A percentile compares a stretch with the other conserved stretches of the same genome.
Conservation (phyloP, 2,113 vertebrate species). For the Ondatra zibethicus region DNA sequence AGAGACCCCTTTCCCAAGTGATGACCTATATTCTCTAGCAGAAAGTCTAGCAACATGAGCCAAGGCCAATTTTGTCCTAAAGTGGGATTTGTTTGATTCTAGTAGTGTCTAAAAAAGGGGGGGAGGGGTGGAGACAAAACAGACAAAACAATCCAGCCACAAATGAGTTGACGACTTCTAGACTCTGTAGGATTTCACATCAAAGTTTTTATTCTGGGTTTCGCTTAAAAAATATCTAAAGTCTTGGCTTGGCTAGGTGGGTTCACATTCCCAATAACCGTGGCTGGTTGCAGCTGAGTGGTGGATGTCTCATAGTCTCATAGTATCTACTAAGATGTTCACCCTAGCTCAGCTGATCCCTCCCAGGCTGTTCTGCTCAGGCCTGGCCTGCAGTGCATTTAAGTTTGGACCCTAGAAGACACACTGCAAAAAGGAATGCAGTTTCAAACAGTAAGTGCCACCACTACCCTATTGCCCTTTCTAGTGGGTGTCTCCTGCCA, state of each 20-base stretch:
- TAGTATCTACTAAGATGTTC: rapidly evolving
- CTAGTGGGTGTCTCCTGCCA: background rate
- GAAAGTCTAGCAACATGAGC: background rate
- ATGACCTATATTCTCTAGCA: rapidly evolving
- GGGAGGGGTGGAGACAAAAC: too few relatives aligned
- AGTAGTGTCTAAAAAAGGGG: background rate
- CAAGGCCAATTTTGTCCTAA: background rate
- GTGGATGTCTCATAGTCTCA: background rate
- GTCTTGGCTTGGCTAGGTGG: background rate
- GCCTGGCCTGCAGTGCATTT: background rate
- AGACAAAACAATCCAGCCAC: background rate
- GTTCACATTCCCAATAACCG: background rate
- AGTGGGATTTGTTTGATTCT: constrained; percentile 55
- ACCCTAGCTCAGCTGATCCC: background rate
- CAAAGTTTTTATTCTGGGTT: constrained; percentile 55
- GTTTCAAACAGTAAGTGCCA: background rate
- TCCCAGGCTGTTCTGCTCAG: background rate
- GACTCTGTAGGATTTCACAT: constrained; percentile 64
- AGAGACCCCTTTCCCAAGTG: background rate
- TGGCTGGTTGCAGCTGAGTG: background rate
- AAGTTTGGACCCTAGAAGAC: background rate
- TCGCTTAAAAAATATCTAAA: constrained; percentile 51
- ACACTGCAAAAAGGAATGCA: background rate
- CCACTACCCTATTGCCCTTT: background rate
- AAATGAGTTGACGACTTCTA: constrained; percentile 48